These are phyloP conservation scores for Caradrina clavipalpis DNA, from an alignment of 2,888 invertebrate species.

Conservation along the genomic window DNA sequence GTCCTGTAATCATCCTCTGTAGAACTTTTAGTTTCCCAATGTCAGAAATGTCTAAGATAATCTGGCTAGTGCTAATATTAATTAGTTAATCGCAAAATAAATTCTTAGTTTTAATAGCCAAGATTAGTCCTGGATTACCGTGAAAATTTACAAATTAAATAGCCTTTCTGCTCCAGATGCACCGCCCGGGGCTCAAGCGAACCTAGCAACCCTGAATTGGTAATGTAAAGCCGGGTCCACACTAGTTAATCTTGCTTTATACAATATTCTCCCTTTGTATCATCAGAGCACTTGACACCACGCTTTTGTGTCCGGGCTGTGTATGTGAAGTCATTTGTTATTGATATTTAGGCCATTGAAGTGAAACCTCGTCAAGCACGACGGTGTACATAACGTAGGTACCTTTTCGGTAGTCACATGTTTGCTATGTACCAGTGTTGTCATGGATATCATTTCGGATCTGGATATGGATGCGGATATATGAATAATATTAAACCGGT, in stretches of 20 bases:
- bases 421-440: not conserved
- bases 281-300: slow-evolving; percentile 61
- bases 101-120: not conserved
- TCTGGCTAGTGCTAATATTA: slow-evolving; percentile 5
- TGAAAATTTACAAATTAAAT: slow-evolving; percentile 52
- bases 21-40: not conserved
- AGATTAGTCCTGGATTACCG: slow-evolving; percentile 4
- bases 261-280: slow-evolving; percentile 62
- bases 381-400: slow-evolving; percentile 12
- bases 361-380: slow-evolving; percentile 32
- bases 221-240: slow-evolving; percentile 62
- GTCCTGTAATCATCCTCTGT: not conserved
- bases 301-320: slow-evolving; percentile 58
- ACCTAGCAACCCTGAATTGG: slow-evolving; percentile 46
- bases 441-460: no score
- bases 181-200: slow-evolving; percentile 52
- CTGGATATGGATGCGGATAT: no score
- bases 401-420: slow-evolving; percentile 29
- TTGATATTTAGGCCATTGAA: slow-evolving; percentile 56
- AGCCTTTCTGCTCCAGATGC: slow-evolving; percentile 46
- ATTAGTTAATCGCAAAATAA: not conserved
- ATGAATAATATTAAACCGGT: no score
- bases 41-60: not conserved
- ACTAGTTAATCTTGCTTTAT: slow-evolving; percentile 67
- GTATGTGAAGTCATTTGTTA: slow-evolving; percentile 63